Conservation (phyloP, 2,113 vertebrate species). For the Oenanthe oenanthe region DNA sequence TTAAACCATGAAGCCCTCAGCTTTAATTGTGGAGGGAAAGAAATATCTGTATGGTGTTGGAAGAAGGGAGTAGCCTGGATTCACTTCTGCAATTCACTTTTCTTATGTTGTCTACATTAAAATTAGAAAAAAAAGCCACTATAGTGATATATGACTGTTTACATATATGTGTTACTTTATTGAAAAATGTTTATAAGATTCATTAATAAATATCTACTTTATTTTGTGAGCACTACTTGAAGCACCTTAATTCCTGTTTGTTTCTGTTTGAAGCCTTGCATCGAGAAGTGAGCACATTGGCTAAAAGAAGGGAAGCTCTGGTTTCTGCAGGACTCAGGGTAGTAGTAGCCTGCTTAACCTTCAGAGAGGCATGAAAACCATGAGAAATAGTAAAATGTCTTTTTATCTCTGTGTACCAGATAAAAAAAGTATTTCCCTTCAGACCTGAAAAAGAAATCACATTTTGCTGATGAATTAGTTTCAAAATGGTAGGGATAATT, state of each 20-base stretch:
- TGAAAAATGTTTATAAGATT: neutral
- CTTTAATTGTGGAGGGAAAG: neutral
- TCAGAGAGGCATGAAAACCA: neutral
- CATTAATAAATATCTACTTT: neutral
- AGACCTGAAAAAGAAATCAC: neutral
- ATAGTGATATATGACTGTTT: neutral
- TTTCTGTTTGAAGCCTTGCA: neutral
- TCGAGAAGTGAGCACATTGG: neutral
- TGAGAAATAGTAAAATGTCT: neutral
- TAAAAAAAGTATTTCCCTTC: neutral
- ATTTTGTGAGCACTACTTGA: neutral
- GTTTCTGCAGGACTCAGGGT: neutral
- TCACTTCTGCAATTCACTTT: neutral
- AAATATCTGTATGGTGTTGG: neutral
- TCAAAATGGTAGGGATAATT: neutral
- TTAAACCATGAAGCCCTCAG: neutral
- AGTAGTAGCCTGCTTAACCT: neutral
- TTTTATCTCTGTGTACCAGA: neutral
- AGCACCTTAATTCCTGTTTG: neutral
- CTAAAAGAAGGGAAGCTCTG: neutral
- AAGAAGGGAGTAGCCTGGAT: neutral
- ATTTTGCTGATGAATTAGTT: neutral
- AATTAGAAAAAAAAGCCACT: rapidly evolving
- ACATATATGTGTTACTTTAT: neutral
- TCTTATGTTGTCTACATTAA: neutral